Percentiles rank a stretch among this genome's conserved stretches.
These are phyloP conservation scores for Serripes groenlandicus DNA, from an alignment of 2,888 invertebrate genomes.

Conservation along the genomic window DNA sequence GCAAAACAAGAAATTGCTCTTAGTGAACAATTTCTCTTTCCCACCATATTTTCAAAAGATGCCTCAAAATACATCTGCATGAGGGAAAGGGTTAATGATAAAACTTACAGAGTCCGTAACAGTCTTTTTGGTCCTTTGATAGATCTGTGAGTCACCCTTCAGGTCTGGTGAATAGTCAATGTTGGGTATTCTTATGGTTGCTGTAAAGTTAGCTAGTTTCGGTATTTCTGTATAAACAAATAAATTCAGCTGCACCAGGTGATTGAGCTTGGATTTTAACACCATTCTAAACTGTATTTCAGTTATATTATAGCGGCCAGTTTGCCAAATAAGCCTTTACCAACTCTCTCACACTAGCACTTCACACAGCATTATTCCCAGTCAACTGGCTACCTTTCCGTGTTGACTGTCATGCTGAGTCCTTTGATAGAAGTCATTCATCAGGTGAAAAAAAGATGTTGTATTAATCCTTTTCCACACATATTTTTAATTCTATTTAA, in stretches of 20 bases:
- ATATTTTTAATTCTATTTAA: too few species aligned
- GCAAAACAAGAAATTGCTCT: neutral
- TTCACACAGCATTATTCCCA: too few species aligned
- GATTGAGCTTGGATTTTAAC: too few species aligned
- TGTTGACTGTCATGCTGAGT: too few species aligned
- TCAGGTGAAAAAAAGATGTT: too few species aligned
- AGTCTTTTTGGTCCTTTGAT: neutral
- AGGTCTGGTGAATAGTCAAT: neutral
- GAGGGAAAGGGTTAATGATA: neutral
- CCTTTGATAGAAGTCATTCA: too few species aligned
- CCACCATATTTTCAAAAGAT: neutral
- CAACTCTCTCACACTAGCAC: too few species aligned
- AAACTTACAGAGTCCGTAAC: constrained; percentile 2
- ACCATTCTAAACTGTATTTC: too few species aligned
- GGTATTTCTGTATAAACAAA: constrained; percentile 45
- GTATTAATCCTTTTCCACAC: too few species aligned
- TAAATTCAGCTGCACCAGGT: neutral
- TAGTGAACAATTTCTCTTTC: neutral
- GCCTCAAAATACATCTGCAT: neutral
- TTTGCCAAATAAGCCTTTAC: too few species aligned
- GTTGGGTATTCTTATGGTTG: constrained; percentile 5
- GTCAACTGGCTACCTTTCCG: too few species aligned
- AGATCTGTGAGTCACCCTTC: constrained; percentile 3
- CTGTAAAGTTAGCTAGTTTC: constrained; percentile 23
- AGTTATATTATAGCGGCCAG: too few species aligned